Evolutionary conservation across 2,113 vertebrate species (phyloP).

Genomic region (Lophura nycthemera): DNA sequence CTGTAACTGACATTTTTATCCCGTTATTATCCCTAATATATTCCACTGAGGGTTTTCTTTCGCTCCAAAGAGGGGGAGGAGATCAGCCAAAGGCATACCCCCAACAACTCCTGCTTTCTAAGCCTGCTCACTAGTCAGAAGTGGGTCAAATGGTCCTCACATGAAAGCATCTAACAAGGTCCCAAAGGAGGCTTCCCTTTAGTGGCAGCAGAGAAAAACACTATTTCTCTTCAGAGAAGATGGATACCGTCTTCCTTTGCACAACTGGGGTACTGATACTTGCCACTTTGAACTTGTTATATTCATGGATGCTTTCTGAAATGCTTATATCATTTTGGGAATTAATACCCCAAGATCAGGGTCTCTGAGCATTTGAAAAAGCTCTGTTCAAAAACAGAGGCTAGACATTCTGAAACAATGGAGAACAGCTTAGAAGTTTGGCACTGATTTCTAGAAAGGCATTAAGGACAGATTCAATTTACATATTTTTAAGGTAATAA

Average conservation of each 20-base stretch:
- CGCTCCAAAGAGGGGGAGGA: conserved; percentile 67
- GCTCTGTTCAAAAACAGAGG: neutral
- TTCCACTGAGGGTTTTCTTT: conserved; percentile 79
- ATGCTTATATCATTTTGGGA: conserved; percentile 46
- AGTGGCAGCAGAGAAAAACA: conserved; percentile 76
- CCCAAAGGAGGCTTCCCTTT: conserved; percentile 79
- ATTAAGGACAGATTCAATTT: neutral
- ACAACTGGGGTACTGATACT: conserved; percentile 60
- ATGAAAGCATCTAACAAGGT: conserved; percentile 86
- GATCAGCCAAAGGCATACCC: conserved; percentile 72
- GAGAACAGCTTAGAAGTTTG: neutral
- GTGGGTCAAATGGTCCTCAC: conserved; percentile 82
- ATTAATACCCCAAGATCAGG: conserved; percentile 53
- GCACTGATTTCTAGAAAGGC: conserved; percentile 14
- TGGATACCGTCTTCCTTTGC: conserved; percentile 46
- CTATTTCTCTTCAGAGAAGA: conserved; percentile 72
- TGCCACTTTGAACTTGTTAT: conserved; percentile 71
- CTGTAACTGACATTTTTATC: conserved; percentile 76
- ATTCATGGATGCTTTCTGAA: conserved; percentile 66
- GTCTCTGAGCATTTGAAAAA: conserved; percentile 7
- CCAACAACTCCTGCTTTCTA: conserved; percentile 69
- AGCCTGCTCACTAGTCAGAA: conserved; percentile 80
- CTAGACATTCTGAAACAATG: neutral
- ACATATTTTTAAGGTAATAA: neutral
- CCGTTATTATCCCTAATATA: conserved; percentile 83